Percentiles rank a stretch among this genome's conserved stretches.
These are phyloP conservation scores for Regulus satrapa DNA, from an alignment of 2,113 vertebrate genomes.

Conservation along the genomic window DNA sequence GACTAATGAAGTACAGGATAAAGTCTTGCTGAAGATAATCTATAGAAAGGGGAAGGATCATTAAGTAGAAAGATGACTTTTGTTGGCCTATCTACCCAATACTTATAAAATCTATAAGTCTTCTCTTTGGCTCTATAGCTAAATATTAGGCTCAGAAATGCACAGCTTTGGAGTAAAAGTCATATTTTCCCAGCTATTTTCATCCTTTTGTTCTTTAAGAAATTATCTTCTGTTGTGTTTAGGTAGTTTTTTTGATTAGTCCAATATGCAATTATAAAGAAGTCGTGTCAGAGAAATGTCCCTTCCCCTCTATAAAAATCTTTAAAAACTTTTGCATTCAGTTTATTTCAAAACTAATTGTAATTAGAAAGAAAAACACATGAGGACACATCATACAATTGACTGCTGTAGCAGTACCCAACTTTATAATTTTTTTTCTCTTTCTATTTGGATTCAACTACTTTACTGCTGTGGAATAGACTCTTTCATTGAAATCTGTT, in stretches of 20 bases:
- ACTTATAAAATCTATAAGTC: not conserved
- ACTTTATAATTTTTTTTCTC: not conserved
- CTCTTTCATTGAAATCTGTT: constrained; percentile 29
- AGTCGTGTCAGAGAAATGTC: not conserved
- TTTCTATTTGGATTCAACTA: constrained; percentile 15
- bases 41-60: not conserved
- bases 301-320: not conserved
- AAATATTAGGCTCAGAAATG: not conserved
- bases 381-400: not conserved
- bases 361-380: not conserved
- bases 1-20: constrained; percentile 37
- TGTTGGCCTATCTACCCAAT: not conserved
- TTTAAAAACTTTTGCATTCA: not conserved
- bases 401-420: not conserved
- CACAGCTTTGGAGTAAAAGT: constrained; percentile 33
- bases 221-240: constrained; percentile 70
- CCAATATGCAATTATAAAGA: constrained; percentile 64
- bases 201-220: constrained; percentile 66
- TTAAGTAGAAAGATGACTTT: not conserved
- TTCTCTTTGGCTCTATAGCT: not conserved
- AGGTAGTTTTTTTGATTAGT: constrained; percentile 74
- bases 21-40: constrained; percentile 24
- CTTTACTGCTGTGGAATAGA: constrained; percentile 34
- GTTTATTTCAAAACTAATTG: not conserved
- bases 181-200: constrained; percentile 50